Conservation (phyloP, 2,888 invertebrate species). For the Harmothoe impar region DNA sequence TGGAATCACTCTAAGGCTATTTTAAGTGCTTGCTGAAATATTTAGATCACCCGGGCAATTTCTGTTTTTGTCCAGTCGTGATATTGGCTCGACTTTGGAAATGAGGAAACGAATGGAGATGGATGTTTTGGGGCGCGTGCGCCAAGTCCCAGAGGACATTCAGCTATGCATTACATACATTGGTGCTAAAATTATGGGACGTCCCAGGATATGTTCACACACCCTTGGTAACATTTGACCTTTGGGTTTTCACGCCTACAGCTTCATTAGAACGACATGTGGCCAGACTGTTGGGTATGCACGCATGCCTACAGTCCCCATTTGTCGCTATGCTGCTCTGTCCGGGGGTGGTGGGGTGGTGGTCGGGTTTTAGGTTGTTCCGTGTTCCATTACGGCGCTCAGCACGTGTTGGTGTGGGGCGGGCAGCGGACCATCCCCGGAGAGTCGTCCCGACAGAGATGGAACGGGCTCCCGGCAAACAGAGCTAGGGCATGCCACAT, state of each 20-base stretch:
- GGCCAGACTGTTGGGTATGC: neutral
- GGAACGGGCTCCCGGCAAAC: constrained; percentile 31
- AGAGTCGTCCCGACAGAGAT: constrained; percentile 23
- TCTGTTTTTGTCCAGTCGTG: too few species aligned
- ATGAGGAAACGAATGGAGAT: neutral
- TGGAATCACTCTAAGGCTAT: too few species aligned
- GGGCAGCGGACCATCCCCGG: neutral
- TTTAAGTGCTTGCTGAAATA: too few species aligned
- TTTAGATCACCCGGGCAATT: too few species aligned
- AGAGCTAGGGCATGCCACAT: neutral
- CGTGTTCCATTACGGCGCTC: constrained; percentile 33
- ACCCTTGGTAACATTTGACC: constrained; percentile 7
- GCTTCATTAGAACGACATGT: constrained; percentile 28
- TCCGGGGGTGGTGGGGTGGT: neutral
- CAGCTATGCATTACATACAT: constrained; percentile 15
- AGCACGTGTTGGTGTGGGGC: neutral
- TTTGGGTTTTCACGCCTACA: constrained; percentile 14
- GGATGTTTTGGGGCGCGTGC: neutral
- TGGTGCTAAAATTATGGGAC: neutral
- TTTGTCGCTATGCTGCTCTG: neutral
- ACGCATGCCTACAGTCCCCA: constrained; percentile 15
- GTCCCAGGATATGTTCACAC: constrained; percentile 1
- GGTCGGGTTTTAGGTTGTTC: constrained; percentile 26
- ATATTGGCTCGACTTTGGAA: too few species aligned
- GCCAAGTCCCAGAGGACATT: neutral